Base-by-base conservation (phyloP, 2,797 vertebrate genomes). In the Centropyge bicolor region DNA sequence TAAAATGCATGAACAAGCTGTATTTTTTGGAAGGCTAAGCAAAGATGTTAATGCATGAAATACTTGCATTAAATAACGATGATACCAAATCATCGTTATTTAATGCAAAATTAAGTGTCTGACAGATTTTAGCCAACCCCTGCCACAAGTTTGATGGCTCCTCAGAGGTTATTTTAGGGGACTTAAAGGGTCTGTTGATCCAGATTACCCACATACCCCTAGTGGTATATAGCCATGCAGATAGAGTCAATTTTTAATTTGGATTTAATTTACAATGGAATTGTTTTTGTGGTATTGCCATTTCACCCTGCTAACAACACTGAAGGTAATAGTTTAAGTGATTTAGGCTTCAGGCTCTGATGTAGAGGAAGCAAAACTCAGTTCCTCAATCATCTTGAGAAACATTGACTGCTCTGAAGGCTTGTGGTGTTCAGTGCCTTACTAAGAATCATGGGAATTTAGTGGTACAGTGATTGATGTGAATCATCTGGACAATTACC, bases 1-100 rank as follows among this genome's bases (percentile, higher is more conserved):
- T 64, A 8, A 81, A 46, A 71, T 16, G 31, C 55, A 79, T 9
- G 24, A 78, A 67, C 46, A 71, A 54, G 48, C 51, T 49, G 5
- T 52, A 31, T 20, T 69, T 51, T 72, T 49, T 48, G 17, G 17
- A 45, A 24, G n/a, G 20, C 24, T 56, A 43, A 43, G 12, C 1
- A 1, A 55, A 40, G 40, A 70, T 51, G 17, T 36, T 74, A 46
- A 57, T 61, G 40, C 10, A 54, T 57, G 38, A 65, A 76, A 56
- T 19, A 55, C n/a, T 27, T 11, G n/a, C n/a, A n/a, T n/a, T n/a
- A n/a, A n/a, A n/a, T n/a, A n/a, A n/a, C n/a, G n/a, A n/a, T n/a
- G n/a, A n/a, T n/a, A n/a, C n/a, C n/a, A n/a, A n/a, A 75, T 24
- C n/a, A n/a, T 56, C 1, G n/a, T 51, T 24, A 61, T 60, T 49